phyloP scores from a whole-genome alignment of 1,140 invertebrate genomes.

The Eurosta solidaginis region DNA sequence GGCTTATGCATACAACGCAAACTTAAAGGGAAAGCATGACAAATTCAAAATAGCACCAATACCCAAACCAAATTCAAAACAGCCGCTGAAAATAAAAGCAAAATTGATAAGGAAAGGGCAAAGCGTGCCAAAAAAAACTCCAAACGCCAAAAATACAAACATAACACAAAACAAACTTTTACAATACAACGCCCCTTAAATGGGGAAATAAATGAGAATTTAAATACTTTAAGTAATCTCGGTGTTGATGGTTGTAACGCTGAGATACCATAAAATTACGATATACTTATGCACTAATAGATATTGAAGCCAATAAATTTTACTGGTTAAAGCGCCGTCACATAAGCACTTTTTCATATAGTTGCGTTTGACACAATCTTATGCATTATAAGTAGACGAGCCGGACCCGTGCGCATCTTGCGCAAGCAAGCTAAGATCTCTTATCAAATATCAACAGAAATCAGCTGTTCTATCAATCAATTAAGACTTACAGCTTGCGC shows the following conservation, averaged over 20 bases:
- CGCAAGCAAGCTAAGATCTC: not conserved
- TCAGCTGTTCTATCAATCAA: no score
- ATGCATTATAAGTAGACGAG: no score
- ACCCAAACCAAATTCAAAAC: no score
- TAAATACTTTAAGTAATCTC: slow-evolving; percentile 8
- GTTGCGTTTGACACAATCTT: no score
- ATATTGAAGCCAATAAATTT: slow-evolving; percentile 9
- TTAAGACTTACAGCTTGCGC: no score
- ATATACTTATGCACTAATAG: slow-evolving; percentile 23
- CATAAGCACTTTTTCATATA: no score
- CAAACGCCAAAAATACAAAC: not conserved
- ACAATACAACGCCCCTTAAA: not conserved
- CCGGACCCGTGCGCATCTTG: not conserved
- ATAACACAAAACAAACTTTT: slow-evolving; percentile 1
- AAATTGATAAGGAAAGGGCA: not conserved
- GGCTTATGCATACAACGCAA: not conserved
- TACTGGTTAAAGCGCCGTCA: no score
- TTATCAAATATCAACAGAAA: no score
- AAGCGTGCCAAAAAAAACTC: not conserved
- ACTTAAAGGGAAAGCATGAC: not conserved
- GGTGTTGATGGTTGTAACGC: not conserved
- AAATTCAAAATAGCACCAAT: not conserved
- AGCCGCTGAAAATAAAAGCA: no score
- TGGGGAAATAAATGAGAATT: not conserved
- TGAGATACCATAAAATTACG: slow-evolving; percentile 20